A percentile compares a stretch with the other conserved stretches of the same genome.
Evolutionary conservation across 2,113 vertebrate species (phyloP).

Genomic region (Holacanthus passer): DNA sequence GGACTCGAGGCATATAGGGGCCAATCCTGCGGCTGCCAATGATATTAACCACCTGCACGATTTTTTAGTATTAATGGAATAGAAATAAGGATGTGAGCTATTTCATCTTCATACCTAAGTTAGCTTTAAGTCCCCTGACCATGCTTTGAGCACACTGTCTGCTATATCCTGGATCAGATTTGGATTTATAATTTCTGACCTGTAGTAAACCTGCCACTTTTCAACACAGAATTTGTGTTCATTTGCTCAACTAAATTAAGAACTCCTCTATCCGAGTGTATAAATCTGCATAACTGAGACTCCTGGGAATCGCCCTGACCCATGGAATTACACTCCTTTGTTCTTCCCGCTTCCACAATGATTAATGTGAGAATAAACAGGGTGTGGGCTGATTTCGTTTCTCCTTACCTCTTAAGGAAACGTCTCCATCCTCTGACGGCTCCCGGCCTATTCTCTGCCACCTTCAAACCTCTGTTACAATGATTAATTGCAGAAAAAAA

Average conservation of each 20-base stretch:
- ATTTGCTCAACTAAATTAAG: constrained; percentile 11
- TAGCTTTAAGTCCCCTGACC: not conserved
- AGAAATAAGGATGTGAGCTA: not conserved
- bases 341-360: constrained; percentile 11
- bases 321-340: constrained; percentile 23
- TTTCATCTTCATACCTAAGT: not conserved
- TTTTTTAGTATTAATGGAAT: constrained; percentile 35
- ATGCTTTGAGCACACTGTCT: not conserved
- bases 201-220: not conserved
- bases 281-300: constrained; percentile 15
- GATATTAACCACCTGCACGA: constrained; percentile 23
- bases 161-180: not conserved
- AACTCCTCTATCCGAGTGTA: not conserved
- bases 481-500: constrained; percentile 29
- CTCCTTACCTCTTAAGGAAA: constrained; percentile 49
- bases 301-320: not conserved
- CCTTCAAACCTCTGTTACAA: constrained; percentile 13
- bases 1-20: not conserved
- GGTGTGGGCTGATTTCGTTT: constrained; percentile 21
- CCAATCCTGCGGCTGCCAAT: constrained; percentile 4
- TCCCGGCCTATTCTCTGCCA: constrained; percentile 14
- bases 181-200: not conserved
- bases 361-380: constrained; percentile 55
- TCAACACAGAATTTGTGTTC: not conserved
- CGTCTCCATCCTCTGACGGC: not conserved